A percentile compares a stretch with the other conserved stretches of the same genome.
Conservation (phyloP, 2,113 vertebrate species). For the Sinocyclocheilus grahami region DNA sequence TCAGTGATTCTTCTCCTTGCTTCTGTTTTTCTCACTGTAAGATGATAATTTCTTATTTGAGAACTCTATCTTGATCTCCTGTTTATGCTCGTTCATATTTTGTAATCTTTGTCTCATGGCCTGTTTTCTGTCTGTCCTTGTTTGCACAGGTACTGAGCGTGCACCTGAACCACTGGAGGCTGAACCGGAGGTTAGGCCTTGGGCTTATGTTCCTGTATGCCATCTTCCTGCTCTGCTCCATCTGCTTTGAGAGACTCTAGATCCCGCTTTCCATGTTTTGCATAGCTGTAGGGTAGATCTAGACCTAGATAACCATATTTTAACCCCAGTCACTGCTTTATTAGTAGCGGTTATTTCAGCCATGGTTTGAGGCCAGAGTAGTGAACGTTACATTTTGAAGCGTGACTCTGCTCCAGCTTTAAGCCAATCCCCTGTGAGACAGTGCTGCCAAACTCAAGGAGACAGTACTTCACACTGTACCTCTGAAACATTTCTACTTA, state of each 20-base stretch:
- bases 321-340: conserved; percentile 7
- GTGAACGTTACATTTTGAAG: not conserved
- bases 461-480: conserved; percentile 16
- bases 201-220: conserved; percentile 74
- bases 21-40: conserved; percentile 79
- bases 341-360: conserved; percentile 26
- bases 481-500: conserved; percentile 29
- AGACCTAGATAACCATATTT: not conserved
- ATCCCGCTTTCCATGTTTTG: not conserved
- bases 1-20: conserved; percentile 79
- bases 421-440: not conserved
- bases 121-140: conserved; percentile 11
- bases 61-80: not conserved
- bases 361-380: not conserved
- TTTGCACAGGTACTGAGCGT: conserved; percentile 75
- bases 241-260: conserved; percentile 76
- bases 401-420: not conserved
- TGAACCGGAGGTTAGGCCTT: conserved; percentile 77
- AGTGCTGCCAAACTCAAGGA: conserved; percentile 17
- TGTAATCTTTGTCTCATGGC: not conserved
- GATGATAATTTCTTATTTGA: conserved; percentile 37
- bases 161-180: conserved; percentile 78
- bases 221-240: conserved; percentile 78
- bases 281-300: not conserved
- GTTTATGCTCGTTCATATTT: too few relatives aligned